These are phyloP conservation scores for Trichogramma pretiosum DNA, from an alignment of 1,140 invertebrate species.

Conservation along the genomic window DNA sequence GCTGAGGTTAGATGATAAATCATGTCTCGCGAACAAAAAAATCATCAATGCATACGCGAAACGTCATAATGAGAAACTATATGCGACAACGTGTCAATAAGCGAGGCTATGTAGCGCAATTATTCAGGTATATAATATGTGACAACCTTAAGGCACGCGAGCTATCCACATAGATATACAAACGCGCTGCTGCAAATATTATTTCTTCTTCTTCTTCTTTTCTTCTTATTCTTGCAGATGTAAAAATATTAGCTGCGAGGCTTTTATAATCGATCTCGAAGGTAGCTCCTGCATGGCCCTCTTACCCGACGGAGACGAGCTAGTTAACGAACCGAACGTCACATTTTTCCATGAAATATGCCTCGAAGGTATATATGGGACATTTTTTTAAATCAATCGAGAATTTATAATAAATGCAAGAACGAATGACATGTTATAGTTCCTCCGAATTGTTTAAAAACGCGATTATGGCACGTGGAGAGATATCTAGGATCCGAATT, in stretches of 20 bases:
- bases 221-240: no score
- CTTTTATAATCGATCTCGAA: conserved; percentile 34
- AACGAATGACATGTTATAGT: conserved; percentile 19
- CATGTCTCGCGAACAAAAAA: no score
- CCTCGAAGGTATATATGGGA: conserved; percentile 26
- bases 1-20: no score
- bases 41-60: no score
- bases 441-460: conserved; percentile 22
- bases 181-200: conserved; percentile 2
- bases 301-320: conserved; percentile 24
- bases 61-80: no score
- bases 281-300: conserved; percentile 32
- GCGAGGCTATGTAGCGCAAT: no score
- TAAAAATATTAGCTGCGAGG: conserved; percentile 29
- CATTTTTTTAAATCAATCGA: not conserved
- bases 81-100: no score
- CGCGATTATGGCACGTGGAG: conserved; percentile 35
- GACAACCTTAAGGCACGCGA: no score
- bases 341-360: conserved; percentile 35
- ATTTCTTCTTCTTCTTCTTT: conserved; percentile 4
- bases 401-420: not conserved
- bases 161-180: not conserved
- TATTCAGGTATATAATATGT: no score
- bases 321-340: conserved; percentile 30
- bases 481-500: conserved; percentile 32